Evolutionary conservation across 64 coral and sea anemone genomes (phyloP).

Genomic region (Pocillopora damicornis): DNA sequence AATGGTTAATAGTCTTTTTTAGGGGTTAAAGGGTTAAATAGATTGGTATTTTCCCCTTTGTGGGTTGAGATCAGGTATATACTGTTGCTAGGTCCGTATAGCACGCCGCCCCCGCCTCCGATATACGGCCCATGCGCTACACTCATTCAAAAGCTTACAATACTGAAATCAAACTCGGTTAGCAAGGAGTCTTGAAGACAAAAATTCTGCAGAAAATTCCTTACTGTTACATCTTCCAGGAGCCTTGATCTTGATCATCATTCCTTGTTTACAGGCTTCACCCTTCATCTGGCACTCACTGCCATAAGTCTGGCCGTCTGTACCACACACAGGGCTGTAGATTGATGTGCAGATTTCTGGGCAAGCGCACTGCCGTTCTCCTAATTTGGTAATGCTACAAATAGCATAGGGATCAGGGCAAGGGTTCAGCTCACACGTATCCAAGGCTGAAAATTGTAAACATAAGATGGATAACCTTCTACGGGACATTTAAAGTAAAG

Average conservation of each 20-base stretch:
- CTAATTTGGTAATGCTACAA: conserved; percentile 15
- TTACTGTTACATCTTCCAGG: conserved; percentile 6
- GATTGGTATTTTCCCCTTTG: no score
- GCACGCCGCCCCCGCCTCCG: no score
- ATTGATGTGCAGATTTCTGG: conserved; percentile 2
- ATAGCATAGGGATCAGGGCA: conserved; percentile 32
- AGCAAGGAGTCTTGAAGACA: no score
- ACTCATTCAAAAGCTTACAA: no score
- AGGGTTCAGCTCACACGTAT: conserved; percentile 16
- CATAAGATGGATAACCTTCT: not conserved
- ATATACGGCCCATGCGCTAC: no score
- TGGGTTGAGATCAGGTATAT: no score
- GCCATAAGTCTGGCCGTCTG: not conserved
- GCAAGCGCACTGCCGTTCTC: conserved; percentile 18
- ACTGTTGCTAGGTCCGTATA: no score
- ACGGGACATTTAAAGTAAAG: no score
- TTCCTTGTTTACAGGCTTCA: conserved; percentile 30
- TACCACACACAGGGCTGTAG: conserved; percentile 17
- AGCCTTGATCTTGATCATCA: conserved; percentile 34
- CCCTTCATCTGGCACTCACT: conserved; percentile 20
- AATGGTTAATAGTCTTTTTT: no score
- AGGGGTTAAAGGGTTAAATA: no score
- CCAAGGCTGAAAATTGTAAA: conserved; percentile 4
- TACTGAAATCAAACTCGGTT: no score
- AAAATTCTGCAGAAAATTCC: no score